Base-by-base conservation (phyloP, 92 coral and sea anemone species). In the Phenganax stokvisi region DNA sequence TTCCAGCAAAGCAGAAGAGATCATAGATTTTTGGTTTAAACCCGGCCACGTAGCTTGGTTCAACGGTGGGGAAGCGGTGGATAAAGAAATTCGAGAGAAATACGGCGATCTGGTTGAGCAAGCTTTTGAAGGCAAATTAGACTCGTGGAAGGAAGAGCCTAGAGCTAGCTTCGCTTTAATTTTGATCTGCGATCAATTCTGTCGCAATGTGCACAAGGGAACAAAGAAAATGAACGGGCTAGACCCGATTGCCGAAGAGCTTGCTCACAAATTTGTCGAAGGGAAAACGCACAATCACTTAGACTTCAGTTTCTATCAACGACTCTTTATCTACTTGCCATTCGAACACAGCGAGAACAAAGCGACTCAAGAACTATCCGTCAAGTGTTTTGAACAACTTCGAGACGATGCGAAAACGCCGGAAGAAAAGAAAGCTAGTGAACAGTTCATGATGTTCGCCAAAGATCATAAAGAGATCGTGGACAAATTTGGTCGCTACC, bases 401-500 rank as follows among this genome's bases (percentile, higher is more conserved):
- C 67, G 62, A 27, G 89, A 89, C 9, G 90, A 91, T 47, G 72
- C 87, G 6, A 68, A 84, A 80, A 89, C 90, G 51, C 74, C 83
- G 3, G 60, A 60, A 8, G 89, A 84, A 7, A 91, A 88, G 52
- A 53, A 80, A 4, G 11, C 17, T 4, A 85, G 57, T 0, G 82
- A 86, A 56, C 1, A 16, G 0, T 86, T 63, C 72, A 55, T 80
- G 27, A 72, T 28, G 0, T 86, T n/a, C 80, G 96, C 92, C 7
- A 9, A 37, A 55, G 77, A 59, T 53, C 96, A 91, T n/a, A 86
- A 93, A 96, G 97, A 93, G 67, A 89, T 93, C 25, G 84, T 93
- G n/a, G 97, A 93, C 74, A 89, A 77, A 75, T 93, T 93, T 71
- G 98, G 98, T 8, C 90, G 97, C 71, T 93, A 80, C 74, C 98